Evolutionary conservation across 1,140 invertebrate species (phyloP).

Genomic region (Tetragnatha versicolor): DNA sequence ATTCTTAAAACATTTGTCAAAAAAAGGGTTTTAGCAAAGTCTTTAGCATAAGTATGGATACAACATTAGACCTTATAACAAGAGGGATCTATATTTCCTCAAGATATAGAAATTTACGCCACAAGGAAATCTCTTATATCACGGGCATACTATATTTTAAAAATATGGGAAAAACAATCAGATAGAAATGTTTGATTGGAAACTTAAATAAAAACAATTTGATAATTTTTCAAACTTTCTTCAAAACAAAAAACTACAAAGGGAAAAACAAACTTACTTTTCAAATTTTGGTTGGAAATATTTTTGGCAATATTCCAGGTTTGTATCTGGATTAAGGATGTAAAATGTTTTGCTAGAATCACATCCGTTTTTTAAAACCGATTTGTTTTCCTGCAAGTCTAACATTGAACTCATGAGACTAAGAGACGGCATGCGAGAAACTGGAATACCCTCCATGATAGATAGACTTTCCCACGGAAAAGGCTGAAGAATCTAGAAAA

Average conservation of each 20-base stretch:
- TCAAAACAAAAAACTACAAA: background rate
- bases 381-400: background rate
- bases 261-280: slow-evolving; percentile 30
- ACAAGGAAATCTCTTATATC: too few species aligned
- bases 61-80: too few species aligned
- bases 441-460: slow-evolving; percentile 70
- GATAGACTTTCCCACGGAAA: slow-evolving; percentile 79
- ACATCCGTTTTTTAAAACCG: slow-evolving; percentile 6
- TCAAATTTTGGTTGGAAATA: slow-evolving; percentile 68
- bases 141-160: too few species aligned
- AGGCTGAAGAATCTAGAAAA: slow-evolving; percentile 72
- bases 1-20: too few species aligned
- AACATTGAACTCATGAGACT: slow-evolving; percentile 74
- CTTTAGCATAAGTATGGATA: too few species aligned
- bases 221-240: background rate
- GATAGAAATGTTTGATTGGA: too few species aligned
- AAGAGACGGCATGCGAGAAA: slow-evolving; percentile 77
- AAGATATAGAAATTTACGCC: too few species aligned
- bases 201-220: background rate
- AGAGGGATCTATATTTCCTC: too few species aligned
- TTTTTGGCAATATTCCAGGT: slow-evolving; percentile 74
- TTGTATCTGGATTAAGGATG: slow-evolving; percentile 74
- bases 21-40: too few species aligned
- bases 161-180: background rate
- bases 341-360: slow-evolving; percentile 68